Base-by-base conservation (phyloP, 2,888 invertebrate genomes). In the Eutolmus rufibarbis region DNA sequence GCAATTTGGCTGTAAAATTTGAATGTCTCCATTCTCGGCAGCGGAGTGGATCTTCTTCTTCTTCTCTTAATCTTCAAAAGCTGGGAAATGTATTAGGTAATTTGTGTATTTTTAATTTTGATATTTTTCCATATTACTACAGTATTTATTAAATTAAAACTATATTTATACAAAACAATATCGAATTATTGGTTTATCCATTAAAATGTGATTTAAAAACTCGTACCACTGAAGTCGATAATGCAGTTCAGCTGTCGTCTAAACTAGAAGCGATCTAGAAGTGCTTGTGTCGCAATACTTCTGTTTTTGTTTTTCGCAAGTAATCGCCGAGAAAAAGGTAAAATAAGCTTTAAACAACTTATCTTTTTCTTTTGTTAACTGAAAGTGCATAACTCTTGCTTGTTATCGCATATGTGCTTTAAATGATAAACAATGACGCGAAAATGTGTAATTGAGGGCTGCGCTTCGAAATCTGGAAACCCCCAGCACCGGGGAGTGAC, bases 401-500 rank as follows among this genome's bases (percentile, higher is more conserved):
- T 51, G 2, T 51, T n/a, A 51, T 1, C 1, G n/a, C 51, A 2
- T 7, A 19, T 19, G 51, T 23, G 23, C 66, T 12, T 9, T 66
- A 66, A 66, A 12, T 66, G 8, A 28, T 66, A 66, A 9, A 66
- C 9, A 76, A 92, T 92, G 92, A 92, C 92, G 28, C 92, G 92
- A 14, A 91, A 92, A 9, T 92, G 92, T 88, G 91, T 92, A 88
- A 91, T 92, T 37, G 90, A 90, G 56, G 91, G 91, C 2, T 92
- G 92, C 76, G 90, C 90, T 28, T 92, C 92, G 5, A 91, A 91
- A 31, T 92, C 92, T 19, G 90, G 91, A 8, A 89, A 91, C 4
- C 89, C 90, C 19, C 91, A 91, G 74, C 92, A 96, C 91, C 93
- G 94, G 89, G 96, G 96, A 88, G 95, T 96, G 51, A 96, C 96